Conservation (phyloP, 2,888 invertebrate genomes). For the Ctenicera cuprea region DNA sequence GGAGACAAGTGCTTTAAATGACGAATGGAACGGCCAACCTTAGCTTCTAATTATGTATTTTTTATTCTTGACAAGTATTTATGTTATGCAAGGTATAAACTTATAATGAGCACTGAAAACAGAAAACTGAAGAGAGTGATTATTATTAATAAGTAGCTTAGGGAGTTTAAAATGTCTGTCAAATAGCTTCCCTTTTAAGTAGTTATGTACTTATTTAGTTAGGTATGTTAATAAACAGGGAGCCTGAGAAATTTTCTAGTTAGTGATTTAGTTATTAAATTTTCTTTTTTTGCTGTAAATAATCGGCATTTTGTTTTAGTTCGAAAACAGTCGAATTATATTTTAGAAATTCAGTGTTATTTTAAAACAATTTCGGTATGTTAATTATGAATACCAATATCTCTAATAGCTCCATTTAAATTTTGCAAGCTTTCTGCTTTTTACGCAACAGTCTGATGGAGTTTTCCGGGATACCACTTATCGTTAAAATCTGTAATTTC, state of each 20-base stretch:
- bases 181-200: neutral
- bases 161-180: neutral
- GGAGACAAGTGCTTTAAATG: neutral
- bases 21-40: neutral
- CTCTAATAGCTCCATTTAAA: too few species aligned
- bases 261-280: neutral
- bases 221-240: neutral
- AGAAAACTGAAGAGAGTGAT: neutral
- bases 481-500: too few species aligned
- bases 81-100: neutral
- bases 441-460: too few species aligned
- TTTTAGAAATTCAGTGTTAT: too few species aligned
- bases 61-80: neutral
- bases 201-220: neutral
- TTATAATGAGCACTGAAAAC: neutral
- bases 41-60: neutral
- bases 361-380: too few species aligned
- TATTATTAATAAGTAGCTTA: constrained; percentile 18
- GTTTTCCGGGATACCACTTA: too few species aligned
- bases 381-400: too few species aligned
- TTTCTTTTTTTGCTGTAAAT: too few species aligned
- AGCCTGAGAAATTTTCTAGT: neutral
- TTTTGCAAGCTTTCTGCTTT: too few species aligned
- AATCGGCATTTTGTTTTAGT: too few species aligned
- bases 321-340: too few species aligned